These are phyloP conservation scores for Triops cancriformis DNA, from an alignment of 1,140 invertebrate species.

Conservation along the genomic window DNA sequence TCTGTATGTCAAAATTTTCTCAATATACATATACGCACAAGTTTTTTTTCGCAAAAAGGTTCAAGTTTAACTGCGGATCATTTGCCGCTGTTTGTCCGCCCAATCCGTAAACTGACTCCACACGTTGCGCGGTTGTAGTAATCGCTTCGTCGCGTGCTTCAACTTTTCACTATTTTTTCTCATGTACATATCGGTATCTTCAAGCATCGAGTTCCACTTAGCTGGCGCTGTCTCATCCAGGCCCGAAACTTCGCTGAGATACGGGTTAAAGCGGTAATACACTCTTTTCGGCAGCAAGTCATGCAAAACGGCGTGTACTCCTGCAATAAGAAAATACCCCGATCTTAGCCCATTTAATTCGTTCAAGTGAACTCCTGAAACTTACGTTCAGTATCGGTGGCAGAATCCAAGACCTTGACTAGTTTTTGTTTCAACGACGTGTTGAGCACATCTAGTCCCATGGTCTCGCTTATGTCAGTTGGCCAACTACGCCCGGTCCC, in stretches of 20 bases:
- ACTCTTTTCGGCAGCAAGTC: slow-evolving; percentile 66
- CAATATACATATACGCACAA: too few relatives aligned
- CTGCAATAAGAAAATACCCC: slow-evolving; percentile 42
- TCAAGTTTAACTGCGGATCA: not conserved
- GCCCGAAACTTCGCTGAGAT: slow-evolving; percentile 66
- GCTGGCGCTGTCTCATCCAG: slow-evolving; percentile 72
- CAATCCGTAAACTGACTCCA: not conserved
- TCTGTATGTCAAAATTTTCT: too few relatives aligned
- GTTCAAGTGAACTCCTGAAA: too few relatives aligned
- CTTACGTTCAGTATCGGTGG: slow-evolving; percentile 78
- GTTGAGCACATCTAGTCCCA: slow-evolving; percentile 34
- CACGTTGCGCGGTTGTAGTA: slow-evolving; percentile 31
- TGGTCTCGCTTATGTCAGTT: slow-evolving; percentile 29
- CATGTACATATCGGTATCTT: slow-evolving; percentile 46
- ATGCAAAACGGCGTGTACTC: slow-evolving; percentile 68
- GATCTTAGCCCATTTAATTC: too few relatives aligned
- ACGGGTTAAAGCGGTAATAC: slow-evolving; percentile 88
- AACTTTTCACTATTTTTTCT: slow-evolving; percentile 46
- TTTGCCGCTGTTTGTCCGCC: not conserved
- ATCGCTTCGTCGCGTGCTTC: slow-evolving; percentile 33
- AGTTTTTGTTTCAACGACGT: slow-evolving; percentile 68
- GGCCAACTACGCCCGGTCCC: slow-evolving; percentile 63
- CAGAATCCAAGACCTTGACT: slow-evolving; percentile 74
- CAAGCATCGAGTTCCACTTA: slow-evolving; percentile 42
- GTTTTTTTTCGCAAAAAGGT: not conserved